These are phyloP conservation scores for Alethe castanea DNA, from an alignment of 2,113 vertebrate genomes.

Conservation along the genomic window DNA sequence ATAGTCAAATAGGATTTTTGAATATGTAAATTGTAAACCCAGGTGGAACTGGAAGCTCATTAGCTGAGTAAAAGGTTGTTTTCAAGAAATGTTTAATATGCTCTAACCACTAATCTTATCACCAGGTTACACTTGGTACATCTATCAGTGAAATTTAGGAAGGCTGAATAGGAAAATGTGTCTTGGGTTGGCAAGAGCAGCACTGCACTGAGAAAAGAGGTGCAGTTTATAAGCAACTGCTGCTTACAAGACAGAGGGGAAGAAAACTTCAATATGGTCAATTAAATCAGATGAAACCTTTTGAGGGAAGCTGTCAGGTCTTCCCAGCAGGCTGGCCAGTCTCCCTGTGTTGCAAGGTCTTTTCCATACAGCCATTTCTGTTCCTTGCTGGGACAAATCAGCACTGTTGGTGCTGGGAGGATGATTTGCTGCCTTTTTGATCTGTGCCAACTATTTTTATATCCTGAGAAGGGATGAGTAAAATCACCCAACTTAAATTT, in stretches of 20 bases:
- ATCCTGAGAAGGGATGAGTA: neutral
- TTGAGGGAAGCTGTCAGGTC: neutral
- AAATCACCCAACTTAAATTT: neutral
- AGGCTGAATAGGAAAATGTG: neutral
- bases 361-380: neutral
- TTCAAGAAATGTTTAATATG: neutral
- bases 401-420: neutral
- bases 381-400: neutral
- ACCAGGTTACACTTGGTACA: neutral
- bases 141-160: neutral
- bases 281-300: neutral
- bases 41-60: neutral
- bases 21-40: neutral
- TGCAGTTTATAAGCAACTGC: neutral
- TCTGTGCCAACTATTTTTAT: neutral
- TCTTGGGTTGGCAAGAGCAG: neutral
- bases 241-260: neutral
- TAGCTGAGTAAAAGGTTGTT: neutral
- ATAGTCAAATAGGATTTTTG: neutral
- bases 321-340: neutral
- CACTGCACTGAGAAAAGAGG: neutral
- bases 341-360: neutral
- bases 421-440: neutral
- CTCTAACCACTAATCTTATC: conserved; percentile 10
- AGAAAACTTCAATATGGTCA: neutral